Base-by-base conservation (phyloP, 2,888 invertebrate species). In the Scaptodrosophila latifasciaeformis region DNA sequence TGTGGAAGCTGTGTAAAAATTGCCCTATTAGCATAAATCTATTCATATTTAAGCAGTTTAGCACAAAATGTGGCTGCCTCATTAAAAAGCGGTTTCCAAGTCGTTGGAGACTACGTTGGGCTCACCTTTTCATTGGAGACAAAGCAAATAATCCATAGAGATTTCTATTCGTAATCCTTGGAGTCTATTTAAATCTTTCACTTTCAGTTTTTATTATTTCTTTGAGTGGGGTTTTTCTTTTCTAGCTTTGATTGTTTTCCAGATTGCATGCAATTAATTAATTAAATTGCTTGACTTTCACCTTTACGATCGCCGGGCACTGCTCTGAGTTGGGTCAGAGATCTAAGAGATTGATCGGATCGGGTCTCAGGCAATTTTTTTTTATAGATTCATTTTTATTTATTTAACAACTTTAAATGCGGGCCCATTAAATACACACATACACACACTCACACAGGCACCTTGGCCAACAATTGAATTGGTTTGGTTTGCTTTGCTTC, bases 251-350 rank as follows among this genome's bases (percentile, higher is more conserved):
- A 17, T 17, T 17, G 18, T 10, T n/a, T 10, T 30, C 15, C 10
- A 46, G 49, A 56, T 78, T 62, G 78, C 75, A 67, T 70, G 72
- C 75, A 70, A 74, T 74, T 74, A 74, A 64, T 74, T 77, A 64
- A 67, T 59, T 58, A 70, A 81, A 75, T 74, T 65, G 62, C 57
- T 75, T 74, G 78, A 81, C 74, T 81, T 74, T 74, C 79, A 81
- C 81, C 76, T 45, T 55, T 53, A n/a, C n/a, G n/a, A n/a, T n/a
- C n/a, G n/a, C n/a, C n/a, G n/a, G n/a, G n/a, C n/a, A n/a, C n/a
- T n/a, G n/a, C n/a, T n/a, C n/a, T n/a, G n/a, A n/a, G n/a, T n/a
- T n/a, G n/a, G n/a, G n/a, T n/a, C n/a, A n/a, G n/a, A n/a, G n/a
- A n/a, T n/a, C n/a, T n/a, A n/a, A n/a, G n/a, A n/a, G n/a, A n/a